phyloP scores from a whole-genome alignment of 2,888 invertebrate genomes.

The Scaptomyza flava region DNA sequence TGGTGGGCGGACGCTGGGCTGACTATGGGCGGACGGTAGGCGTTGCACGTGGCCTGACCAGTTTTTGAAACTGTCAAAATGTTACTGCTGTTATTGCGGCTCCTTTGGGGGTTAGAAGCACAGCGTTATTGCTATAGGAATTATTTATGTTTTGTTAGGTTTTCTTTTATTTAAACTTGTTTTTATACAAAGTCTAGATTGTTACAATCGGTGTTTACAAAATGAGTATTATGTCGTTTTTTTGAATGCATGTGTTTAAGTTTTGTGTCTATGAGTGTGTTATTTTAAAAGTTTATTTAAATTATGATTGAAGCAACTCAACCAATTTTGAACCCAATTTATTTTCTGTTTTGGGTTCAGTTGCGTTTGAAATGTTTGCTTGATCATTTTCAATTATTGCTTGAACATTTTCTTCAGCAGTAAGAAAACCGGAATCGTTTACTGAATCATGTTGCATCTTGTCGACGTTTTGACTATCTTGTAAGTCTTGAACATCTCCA shows the following conservation, averaged over 20 bases:
- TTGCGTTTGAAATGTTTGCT: neutral
- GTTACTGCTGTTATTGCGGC: conserved; percentile 35
- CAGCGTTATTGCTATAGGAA: conserved; percentile 21
- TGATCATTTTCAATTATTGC: neutral
- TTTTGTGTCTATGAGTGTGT: neutral
- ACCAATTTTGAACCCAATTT: neutral
- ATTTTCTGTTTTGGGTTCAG: neutral
- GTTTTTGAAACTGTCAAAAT: conserved; percentile 74
- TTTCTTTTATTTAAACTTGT: conserved; percentile 15
- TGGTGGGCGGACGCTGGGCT: conserved; percentile 24
- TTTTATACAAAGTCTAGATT: conserved; percentile 16
- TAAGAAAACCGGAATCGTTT: neutral
- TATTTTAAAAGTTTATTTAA: neutral
- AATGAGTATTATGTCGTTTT: neutral
- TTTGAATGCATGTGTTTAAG: neutral
- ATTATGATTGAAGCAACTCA: conserved; percentile 8
- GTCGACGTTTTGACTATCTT: neutral
- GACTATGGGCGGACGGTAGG: conserved; percentile 14
- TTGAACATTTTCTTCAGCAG: neutral
- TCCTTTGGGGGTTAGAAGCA: conserved; percentile 52
- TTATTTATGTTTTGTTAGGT: conserved; percentile 42
- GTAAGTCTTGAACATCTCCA: neutral
- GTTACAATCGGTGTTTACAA: conserved; percentile 5
- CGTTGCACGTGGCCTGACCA: conserved; percentile 70
- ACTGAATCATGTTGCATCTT: neutral